Evolutionary conservation across 2,797 vertebrate genomes (phyloP).

Genomic region (Aratinga solstitialis): DNA sequence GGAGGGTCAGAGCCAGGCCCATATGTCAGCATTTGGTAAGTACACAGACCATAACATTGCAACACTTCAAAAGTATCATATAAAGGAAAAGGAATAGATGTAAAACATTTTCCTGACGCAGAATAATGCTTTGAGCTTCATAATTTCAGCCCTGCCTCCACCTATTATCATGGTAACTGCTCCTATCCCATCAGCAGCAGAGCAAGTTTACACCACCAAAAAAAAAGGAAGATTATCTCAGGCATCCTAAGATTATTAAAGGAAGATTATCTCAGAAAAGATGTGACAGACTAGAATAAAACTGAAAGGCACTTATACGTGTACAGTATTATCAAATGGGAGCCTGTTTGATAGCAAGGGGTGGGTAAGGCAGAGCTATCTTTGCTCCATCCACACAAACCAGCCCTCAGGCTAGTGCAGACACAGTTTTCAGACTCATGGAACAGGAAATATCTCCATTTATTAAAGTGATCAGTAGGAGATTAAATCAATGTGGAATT

Average conservation of each 20-base stretch:
- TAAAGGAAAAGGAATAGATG: neutral
- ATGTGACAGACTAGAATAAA: neutral
- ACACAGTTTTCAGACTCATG: fast-evolving
- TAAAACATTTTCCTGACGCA: neutral
- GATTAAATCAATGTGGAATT: neutral
- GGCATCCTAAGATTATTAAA: neutral
- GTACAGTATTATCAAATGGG: neutral
- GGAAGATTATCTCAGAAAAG: neutral
- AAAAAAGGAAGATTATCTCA: neutral
- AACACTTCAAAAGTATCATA: neutral
- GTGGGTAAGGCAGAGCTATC: neutral
- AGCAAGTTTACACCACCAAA: neutral
- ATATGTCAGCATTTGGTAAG: neutral
- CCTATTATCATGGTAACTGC: neutral
- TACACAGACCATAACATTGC: neutral
- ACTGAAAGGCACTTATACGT: fast-evolving
- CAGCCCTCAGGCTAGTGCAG: neutral
- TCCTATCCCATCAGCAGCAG: neutral
- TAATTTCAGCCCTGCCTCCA: neutral
- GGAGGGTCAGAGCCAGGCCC: neutral
- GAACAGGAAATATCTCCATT: neutral
- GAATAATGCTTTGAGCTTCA: neutral
- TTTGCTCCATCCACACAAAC: neutral
- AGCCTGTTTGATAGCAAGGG: neutral
- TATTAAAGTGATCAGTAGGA: neutral